Conservation (phyloP, 1,140 invertebrate genomes). For the Temnothorax nylanderi region DNA sequence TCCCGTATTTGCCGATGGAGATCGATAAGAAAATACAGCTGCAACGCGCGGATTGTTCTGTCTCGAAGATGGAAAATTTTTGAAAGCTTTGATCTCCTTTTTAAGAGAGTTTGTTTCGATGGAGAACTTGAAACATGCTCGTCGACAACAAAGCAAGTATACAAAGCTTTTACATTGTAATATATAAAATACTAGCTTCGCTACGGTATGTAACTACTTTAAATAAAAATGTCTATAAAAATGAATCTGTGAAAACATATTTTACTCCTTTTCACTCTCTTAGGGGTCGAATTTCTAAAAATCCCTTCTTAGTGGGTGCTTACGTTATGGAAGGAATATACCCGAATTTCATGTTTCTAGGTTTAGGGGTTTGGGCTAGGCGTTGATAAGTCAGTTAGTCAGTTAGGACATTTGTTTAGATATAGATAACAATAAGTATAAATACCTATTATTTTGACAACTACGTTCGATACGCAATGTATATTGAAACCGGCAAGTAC, state of each 20-base stretch:
- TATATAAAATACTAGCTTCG: not conserved
- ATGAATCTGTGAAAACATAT: too few species aligned
- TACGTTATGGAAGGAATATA: too few species aligned
- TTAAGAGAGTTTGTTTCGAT: not conserved
- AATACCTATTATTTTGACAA: not conserved
- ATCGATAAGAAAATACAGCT: not conserved
- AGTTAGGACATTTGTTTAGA: too few species aligned
- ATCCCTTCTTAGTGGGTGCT: too few species aligned
- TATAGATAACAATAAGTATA: not conserved
- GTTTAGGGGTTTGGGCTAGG: too few species aligned
- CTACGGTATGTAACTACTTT: too few species aligned
- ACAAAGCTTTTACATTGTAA: not conserved
- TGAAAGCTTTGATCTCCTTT: not conserved
- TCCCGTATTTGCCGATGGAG: not conserved
- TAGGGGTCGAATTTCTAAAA: too few species aligned
- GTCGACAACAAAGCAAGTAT: not conserved
- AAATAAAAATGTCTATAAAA: too few species aligned
- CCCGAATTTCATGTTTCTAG: too few species aligned
- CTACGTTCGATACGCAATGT: not conserved
- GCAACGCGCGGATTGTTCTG: conserved; percentile 1
- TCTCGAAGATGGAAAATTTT: not conserved
- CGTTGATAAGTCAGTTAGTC: too few species aligned
- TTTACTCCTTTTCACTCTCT: too few species aligned
- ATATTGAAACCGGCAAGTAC: not conserved
- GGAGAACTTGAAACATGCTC: not conserved